A percentile compares a stretch with the other conserved stretches of the same genome.
Conservation (phyloP, 1,140 invertebrate genomes). For the Galleria mellonella region DNA sequence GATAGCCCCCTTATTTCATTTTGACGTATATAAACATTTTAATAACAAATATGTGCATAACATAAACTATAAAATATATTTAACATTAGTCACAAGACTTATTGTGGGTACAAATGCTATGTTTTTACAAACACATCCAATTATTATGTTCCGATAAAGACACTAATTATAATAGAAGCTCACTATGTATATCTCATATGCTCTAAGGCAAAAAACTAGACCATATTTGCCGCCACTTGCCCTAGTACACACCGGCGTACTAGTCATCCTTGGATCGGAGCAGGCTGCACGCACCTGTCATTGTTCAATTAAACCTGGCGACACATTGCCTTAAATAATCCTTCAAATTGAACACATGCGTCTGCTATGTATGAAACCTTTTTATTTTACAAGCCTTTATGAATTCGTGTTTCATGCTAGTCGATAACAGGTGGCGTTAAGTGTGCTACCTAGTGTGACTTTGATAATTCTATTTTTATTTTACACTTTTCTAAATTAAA, state of each 20-base stretch:
- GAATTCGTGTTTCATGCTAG: conserved; percentile 25
- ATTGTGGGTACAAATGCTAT: conserved; percentile 13
- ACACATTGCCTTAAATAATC: conserved; percentile 58
- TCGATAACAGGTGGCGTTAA: conserved; percentile 56
- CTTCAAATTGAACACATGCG: conserved; percentile 33
- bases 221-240: conserved; percentile 36
- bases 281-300: conserved; percentile 53
- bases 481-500: too few species aligned
- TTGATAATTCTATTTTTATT: background rate
- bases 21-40: too few species aligned
- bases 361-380: conserved; percentile 5
- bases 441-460: conserved; percentile 8
- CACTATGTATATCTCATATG: conserved; percentile 20
- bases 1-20: too few species aligned
- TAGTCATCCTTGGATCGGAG: conserved; percentile 53
- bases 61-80: too few species aligned
- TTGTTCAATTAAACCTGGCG: conserved; percentile 53
- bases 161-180: conserved; percentile 48
- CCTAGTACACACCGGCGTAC: conserved; percentile 40
- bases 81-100: too few species aligned
- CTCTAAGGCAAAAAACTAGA: conserved; percentile 35
- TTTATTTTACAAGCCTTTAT: conserved; percentile 13
- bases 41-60: too few species aligned
- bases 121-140: conserved; percentile 24
- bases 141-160: conserved; percentile 44